Conservation (phyloP, 2,113 vertebrate species). For the Cavia porcellus region DNA sequence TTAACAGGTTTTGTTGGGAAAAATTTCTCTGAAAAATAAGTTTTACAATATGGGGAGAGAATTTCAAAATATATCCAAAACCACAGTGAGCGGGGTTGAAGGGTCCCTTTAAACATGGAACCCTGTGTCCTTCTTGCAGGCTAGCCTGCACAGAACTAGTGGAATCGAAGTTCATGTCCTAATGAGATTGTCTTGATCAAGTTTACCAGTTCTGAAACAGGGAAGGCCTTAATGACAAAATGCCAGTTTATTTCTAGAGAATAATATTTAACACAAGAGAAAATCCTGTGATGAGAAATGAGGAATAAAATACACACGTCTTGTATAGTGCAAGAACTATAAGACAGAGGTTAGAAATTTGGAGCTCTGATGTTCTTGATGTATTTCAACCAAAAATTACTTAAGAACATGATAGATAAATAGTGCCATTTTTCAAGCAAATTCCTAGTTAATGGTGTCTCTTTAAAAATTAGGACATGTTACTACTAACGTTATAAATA, state of each 20-base stretch:
- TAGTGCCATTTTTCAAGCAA: not conserved
- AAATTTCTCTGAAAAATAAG: constrained; percentile 34
- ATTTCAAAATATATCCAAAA: constrained; percentile 48
- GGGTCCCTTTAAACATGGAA: not conserved
- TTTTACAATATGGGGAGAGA: not conserved
- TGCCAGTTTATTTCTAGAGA: not conserved
- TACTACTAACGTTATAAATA: not conserved
- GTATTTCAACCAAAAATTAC: not conserved
- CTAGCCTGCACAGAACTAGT: not conserved
- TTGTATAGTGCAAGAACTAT: not conserved
- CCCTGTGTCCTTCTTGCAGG: not conserved
- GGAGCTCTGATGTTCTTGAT: not conserved
- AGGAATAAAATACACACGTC: not conserved
- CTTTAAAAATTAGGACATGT: not conserved
- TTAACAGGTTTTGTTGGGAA: not conserved
- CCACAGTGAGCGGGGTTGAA: not conserved
- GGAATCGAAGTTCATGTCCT: not conserved
- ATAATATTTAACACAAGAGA: not conserved
- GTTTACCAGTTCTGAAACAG: not conserved
- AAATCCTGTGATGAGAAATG: constrained; percentile 6
- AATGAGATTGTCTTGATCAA: not conserved
- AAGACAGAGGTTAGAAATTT: constrained; percentile 49
- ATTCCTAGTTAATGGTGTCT: not conserved
- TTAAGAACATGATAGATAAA: not conserved
- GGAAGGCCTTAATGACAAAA: not conserved